These are phyloP conservation scores for Neopelma chrysocephalum DNA, from an alignment of 2,797 vertebrate species.

Conservation along the genomic window DNA sequence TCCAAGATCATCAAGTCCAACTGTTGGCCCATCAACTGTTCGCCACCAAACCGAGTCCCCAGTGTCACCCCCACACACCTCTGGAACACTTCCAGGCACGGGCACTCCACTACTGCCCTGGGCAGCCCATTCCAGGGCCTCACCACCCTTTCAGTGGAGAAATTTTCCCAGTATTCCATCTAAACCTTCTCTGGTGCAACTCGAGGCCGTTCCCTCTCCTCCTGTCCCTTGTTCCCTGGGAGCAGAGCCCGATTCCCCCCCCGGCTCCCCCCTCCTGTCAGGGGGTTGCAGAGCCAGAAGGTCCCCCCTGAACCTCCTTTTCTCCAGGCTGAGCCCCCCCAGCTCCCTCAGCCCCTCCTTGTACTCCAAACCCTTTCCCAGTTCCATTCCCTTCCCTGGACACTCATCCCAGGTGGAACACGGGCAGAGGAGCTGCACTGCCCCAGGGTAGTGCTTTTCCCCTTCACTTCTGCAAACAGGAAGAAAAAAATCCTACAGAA, in stretches of 20 bases:
- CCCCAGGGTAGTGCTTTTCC: neutral
- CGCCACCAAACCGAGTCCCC: neutral
- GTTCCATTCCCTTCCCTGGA: neutral
- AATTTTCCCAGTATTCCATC: neutral
- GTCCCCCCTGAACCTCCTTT: neutral
- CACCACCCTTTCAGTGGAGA: neutral
- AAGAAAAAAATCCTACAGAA: neutral
- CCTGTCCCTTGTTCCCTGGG: neutral
- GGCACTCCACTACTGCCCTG: neutral
- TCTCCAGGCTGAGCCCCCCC: neutral
- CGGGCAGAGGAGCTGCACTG: neutral
- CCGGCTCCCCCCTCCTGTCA: neutral
- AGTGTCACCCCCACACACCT: fast-evolving
- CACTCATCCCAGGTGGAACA: neutral
- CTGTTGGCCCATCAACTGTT: neutral
- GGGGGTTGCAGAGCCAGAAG: neutral
- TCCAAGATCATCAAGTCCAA: neutral
- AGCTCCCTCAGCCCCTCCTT: neutral
- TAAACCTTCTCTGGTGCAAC: neutral
- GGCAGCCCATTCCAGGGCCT: neutral
- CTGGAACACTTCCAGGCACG: neutral
- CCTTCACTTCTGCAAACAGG: neutral
- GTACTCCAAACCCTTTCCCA: neutral
- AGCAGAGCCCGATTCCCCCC: too few relatives aligned
- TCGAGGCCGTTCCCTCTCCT: fast-evolving